phyloP scores from a whole-genome alignment of 2,888 invertebrate genomes.

The Dyspetes luteomarginatus region DNA sequence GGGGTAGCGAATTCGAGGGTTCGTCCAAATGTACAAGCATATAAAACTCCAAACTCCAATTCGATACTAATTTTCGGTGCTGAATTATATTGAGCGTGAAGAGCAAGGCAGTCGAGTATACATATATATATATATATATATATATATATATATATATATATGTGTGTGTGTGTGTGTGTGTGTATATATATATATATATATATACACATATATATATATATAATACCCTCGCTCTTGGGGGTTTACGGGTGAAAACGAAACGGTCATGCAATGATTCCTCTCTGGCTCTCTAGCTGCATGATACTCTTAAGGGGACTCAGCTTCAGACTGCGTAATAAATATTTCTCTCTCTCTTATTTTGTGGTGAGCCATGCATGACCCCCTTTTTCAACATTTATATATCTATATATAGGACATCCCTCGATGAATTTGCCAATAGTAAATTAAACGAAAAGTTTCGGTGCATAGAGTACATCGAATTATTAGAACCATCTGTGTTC shows the following conservation, averaged over 20 bases:
- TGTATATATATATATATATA: no score
- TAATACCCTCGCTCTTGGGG: conserved; percentile 51
- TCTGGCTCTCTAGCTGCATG: conserved; percentile 8
- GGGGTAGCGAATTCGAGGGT: conserved; percentile 6
- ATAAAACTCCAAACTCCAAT: conserved; percentile 64
- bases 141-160: conserved; percentile 11
- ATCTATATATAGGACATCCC: conserved; percentile 39
- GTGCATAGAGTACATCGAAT: not conserved
- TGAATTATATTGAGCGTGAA: conserved; percentile 80
- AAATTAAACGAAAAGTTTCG: conserved; percentile 35
- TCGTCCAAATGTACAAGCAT: not conserved
- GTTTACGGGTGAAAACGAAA: conserved; percentile 74
- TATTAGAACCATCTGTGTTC: conserved; percentile 55
- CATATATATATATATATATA: conserved; percentile 15
- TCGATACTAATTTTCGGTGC: conserved; percentile 80
- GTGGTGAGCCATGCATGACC: conserved; percentile 77
- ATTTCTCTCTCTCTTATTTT: no score
- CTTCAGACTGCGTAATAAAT: no score
- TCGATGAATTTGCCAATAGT: conserved; percentile 13
- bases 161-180: no score
- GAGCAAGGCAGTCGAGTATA: conserved; percentile 61
- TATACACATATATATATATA: conserved; percentile 21
- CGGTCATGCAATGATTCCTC: conserved; percentile 63
- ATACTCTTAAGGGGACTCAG: no score
- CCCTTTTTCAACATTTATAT: conserved; percentile 70